These are phyloP conservation scores for Sussaba pulchella DNA, from an alignment of 2,888 invertebrate genomes.

Conservation along the genomic window DNA sequence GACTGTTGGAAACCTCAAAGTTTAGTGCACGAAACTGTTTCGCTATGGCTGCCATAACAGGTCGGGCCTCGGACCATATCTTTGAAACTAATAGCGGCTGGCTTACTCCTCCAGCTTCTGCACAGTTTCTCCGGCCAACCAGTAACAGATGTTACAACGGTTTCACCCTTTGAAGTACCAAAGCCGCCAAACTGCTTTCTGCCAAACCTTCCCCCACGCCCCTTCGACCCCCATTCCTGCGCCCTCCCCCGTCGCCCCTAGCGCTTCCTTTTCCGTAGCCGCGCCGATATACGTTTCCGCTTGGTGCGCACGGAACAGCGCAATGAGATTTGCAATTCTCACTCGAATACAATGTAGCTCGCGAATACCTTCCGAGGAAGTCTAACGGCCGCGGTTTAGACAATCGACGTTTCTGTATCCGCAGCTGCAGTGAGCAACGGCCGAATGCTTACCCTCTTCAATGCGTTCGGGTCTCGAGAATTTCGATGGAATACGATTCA, in stretches of 20 bases:
- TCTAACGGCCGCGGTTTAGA: constrained; percentile 43
- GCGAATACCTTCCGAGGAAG: constrained; percentile 47
- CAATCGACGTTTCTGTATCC: constrained; percentile 51
- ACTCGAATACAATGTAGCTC: constrained; percentile 39
- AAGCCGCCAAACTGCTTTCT: constrained; percentile 72
- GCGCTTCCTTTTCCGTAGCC: constrained; percentile 23
- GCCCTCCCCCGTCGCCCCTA: constrained; percentile 29
- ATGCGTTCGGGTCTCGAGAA: neutral
- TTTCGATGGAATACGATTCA: constrained; percentile 35
- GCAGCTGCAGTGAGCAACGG: constrained; percentile 3
- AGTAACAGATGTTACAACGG: constrained; percentile 64
- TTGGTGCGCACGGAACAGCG: constrained; percentile 63
- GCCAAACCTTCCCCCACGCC: neutral
- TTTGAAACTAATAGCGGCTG: constrained; percentile 61
- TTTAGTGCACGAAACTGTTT: constrained; percentile 65
- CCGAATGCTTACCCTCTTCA: constrained; percentile 30
- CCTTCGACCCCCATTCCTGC: neutral
- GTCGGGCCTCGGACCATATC: constrained; percentile 60
- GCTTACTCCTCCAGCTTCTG: constrained; percentile 15
- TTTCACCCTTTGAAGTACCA: constrained; percentile 71
- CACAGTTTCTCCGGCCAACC: constrained; percentile 49
- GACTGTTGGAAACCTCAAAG: constrained; percentile 56
- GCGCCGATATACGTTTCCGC: constrained; percentile 67
- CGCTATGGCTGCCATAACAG: constrained; percentile 51
- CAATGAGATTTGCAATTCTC: constrained; percentile 63